Evolutionary conservation across 2,797 vertebrate genomes (phyloP).

Genomic region (Euthynnus affinis): DNA sequence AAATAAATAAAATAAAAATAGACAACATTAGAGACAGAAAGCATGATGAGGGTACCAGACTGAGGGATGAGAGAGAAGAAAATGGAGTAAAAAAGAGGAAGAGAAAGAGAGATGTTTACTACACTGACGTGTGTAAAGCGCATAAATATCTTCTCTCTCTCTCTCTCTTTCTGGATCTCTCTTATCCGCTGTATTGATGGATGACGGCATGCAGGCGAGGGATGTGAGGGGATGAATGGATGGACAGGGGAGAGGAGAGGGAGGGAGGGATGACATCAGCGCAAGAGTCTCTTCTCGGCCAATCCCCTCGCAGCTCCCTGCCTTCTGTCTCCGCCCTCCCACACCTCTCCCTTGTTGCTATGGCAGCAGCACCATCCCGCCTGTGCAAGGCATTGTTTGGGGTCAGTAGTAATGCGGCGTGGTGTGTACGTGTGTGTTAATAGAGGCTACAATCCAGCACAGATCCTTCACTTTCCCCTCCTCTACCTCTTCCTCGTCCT

Average conservation of each 20-base stretch:
- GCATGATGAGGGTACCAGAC: not conserved
- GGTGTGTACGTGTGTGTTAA: slow-evolving; percentile 35
- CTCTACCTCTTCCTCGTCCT: not conserved
- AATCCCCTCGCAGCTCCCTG: slow-evolving; percentile 62
- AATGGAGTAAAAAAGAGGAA: not conserved
- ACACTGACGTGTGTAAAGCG: slow-evolving; percentile 34
- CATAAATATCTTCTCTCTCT: slow-evolving; percentile 13
- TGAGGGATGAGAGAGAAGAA: not conserved
- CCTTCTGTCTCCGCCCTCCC: slow-evolving; percentile 62
- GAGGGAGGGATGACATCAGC: slow-evolving; percentile 72
- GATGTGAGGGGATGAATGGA: slow-evolving; percentile 70
- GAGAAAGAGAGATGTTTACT: slow-evolving; percentile 41
- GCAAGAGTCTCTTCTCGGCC: slow-evolving; percentile 54
- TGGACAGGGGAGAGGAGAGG: slow-evolving; percentile 46
- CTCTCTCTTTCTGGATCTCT: not conserved
- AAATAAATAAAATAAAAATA: not conserved
- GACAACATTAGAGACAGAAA: not conserved
- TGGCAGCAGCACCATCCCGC: slow-evolving; percentile 73
- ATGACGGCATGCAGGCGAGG: slow-evolving; percentile 67
- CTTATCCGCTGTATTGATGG: slow-evolving; percentile 63
- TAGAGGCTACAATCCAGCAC: slow-evolving; percentile 41
- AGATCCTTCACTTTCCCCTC: slow-evolving; percentile 10
- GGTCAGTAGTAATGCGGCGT: slow-evolving; percentile 59
- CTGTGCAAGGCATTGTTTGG: slow-evolving; percentile 62
- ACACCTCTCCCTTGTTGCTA: slow-evolving; percentile 82